Evolutionary conservation across 2,113 vertebrate species (phyloP), one percentile per base, ranked within the genome.

Genomic region (Rhinoptilus africanus): DNA sequence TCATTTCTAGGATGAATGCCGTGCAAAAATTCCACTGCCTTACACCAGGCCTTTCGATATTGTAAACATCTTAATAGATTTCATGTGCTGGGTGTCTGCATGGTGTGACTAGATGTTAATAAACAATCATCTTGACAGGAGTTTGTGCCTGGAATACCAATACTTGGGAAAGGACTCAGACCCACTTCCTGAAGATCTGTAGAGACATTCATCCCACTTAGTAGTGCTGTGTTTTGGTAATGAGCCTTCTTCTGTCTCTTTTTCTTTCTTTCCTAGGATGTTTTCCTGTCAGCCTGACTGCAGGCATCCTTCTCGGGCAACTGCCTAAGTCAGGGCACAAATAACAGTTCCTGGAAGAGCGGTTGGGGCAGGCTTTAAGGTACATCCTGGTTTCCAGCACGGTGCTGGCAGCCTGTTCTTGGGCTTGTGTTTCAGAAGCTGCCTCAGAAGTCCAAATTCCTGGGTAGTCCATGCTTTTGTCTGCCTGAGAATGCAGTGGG

Each of bases 401-500:
- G 28, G 63, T 50, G 72, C 75, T 94, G 60, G 56, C 79, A 72
- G 79, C 56, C 54, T 50, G 14, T 47, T 59, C 48, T 75, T 63
- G 63, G 75, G 8, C 26, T 75, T 72, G 32, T 39, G 54, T 85
- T 90, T 77, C 35, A 48, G 90, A 69, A 94, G 72, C 64, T 89
- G 83, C 80, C 69, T 83, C 14, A 7, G 66, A 91, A 94, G 50
- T 74, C 54, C 69, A n/a, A 8, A 88, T 91, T 96, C 94, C 74
- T 32, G 37, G 69, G 68, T 67, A 89, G 91, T n/a, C 51, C 69
- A 30, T 7, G 60, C 80, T 93, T 91, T 91, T 95, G 91, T 91
- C 80, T 93, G 92, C 82, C 69, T 64, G 95, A 87, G 95, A 96
- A 96, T 95, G 92, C 77, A 30, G 91, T 89, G 91, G 97, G 92